These are phyloP conservation scores for Xenops minutus DNA, from an alignment of 2,797 vertebrate species.

Conservation along the genomic window DNA sequence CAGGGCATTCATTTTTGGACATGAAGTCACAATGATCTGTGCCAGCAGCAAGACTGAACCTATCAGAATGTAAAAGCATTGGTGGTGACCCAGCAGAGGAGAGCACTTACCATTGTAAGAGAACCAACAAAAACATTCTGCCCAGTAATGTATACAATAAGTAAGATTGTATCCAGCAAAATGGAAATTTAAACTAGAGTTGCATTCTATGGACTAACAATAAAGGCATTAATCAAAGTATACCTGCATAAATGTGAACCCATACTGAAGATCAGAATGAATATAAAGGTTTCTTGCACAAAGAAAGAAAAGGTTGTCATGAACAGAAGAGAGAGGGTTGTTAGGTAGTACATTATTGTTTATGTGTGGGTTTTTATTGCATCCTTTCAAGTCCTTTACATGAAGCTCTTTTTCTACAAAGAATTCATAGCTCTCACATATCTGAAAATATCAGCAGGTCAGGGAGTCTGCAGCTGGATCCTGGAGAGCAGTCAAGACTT, in stretches of 20 bases:
- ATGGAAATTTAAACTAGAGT: not conserved
- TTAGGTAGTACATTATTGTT: not conserved
- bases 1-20: not conserved
- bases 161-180: not conserved
- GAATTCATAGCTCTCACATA: not conserved
- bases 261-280: not conserved
- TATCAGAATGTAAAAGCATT: conserved; percentile 11
- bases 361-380: not conserved
- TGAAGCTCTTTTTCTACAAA: not conserved
- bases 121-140: not conserved
- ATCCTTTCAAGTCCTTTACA: not conserved
- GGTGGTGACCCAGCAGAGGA: not conserved
- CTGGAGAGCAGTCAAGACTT: not conserved
- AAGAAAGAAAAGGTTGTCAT: not conserved
- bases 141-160: not conserved
- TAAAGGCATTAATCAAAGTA: conserved; percentile 27
- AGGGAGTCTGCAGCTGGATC: not conserved
- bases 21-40: not conserved
- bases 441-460: not conserved
- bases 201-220: not conserved
- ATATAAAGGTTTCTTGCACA: not conserved
- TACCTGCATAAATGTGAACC: not conserved
- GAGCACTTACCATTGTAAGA: not conserved
- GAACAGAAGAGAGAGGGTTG: not conserved
- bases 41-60: conserved; percentile 12